Base-by-base conservation (phyloP, 2,797 vertebrate species). In the Oryzias dopingdopingensis region DNA sequence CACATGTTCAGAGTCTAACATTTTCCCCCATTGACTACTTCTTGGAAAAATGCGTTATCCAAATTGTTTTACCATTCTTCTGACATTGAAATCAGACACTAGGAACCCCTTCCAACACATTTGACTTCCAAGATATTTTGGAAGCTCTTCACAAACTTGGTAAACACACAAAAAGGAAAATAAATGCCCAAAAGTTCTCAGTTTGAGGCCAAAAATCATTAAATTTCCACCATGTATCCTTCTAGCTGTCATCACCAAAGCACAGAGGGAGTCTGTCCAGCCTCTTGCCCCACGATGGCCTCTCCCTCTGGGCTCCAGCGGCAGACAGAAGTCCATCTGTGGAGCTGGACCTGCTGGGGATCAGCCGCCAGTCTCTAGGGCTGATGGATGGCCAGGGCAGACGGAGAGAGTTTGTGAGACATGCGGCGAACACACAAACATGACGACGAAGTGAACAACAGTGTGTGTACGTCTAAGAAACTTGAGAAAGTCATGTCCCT, bases 401-500 rank as follows among this genome's bases (percentile, higher is more conserved):
- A 71, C 70, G 64, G 62, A 16, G 42, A 63, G 67, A 62, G 67
- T 73, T 70, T 69, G 49, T 32, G 63, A 47, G 61, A 52, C 60
- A 60, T 71, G 74, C 17, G 67, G 44, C 65, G 56, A 23, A 56
- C 61, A 56, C 67, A 54, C 53, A 65, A 26, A 57, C 22, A 51
- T 52, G 1, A 42, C 53, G n/a, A 29, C 48, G 62, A 63, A 70
- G 52, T n/a, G 61, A 67, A 69, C 54, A 69, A 70, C 80, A 80
- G 77, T 72, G 77, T 64, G 57, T 42, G 44, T 55, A 47, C 52
- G 49, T 56, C 48, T 49, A 66, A 50, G 86, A 82, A 87, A 89
- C 74, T 85, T 86, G 84, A 89, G 84, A 86, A 88, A 88, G 85
- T 81, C 74, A 59, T 76, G 72, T 81, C 77, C 81, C 68, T 53